These are phyloP conservation scores for Microcebus tavaratra DNA, from an alignment of 2,113 vertebrate species.

Conservation along the genomic window DNA sequence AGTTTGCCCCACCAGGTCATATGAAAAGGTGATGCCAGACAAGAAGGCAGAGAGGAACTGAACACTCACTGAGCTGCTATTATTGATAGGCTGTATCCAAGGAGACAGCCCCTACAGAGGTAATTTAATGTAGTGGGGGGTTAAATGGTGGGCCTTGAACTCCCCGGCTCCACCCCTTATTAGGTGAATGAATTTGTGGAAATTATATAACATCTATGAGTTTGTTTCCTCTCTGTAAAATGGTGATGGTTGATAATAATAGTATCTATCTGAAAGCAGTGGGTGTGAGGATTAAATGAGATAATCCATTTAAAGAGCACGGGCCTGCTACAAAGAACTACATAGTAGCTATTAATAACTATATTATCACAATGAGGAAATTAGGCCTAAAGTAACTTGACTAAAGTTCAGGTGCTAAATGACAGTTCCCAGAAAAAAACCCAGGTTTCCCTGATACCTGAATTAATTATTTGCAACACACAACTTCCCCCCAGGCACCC, in stretches of 20 bases:
- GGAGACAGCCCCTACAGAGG: neutral
- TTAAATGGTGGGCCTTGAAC: neutral
- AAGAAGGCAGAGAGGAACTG: neutral
- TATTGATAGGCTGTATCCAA: neutral
- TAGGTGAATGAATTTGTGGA: neutral
- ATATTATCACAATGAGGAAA: neutral
- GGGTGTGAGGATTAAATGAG: slow-evolving; percentile 18
- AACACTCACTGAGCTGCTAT: neutral
- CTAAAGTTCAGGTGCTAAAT: slow-evolving; percentile 19
- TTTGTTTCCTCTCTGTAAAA: slow-evolving; percentile 44
- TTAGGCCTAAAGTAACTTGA: neutral
- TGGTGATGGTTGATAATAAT: neutral
- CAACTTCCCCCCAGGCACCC: neutral
- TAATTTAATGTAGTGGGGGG: neutral
- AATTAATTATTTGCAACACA: slow-evolving; percentile 20
- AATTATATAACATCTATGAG: neutral
- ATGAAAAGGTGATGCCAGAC: neutral
- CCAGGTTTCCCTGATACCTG: neutral
- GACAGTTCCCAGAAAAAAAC: neutral
- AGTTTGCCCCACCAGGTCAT: neutral
- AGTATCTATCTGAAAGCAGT: neutral
- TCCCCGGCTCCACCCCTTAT: neutral
- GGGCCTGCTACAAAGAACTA: neutral
- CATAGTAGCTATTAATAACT: neutral
- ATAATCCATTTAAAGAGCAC: neutral